Evolutionary conservation across 1,140 invertebrate genomes (phyloP).

Genomic region (Thaumatotibia leucotreta): DNA sequence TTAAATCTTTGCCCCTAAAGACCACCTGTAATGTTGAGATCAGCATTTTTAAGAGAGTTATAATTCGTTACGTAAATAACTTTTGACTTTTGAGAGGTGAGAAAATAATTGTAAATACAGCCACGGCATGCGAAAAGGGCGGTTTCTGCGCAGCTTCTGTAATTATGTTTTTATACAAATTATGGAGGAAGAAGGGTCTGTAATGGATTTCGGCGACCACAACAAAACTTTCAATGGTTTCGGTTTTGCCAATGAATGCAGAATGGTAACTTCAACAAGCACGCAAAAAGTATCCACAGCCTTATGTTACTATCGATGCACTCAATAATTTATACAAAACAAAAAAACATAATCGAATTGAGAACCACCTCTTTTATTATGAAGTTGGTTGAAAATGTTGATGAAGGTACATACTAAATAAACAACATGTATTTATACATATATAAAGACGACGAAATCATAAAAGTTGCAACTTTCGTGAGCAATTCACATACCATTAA

Average conservation of each 20-base stretch:
- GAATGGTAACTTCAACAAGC: too few relatives aligned
- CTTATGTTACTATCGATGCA: too few relatives aligned
- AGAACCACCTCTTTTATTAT: too few relatives aligned
- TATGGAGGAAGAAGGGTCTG: background rate
- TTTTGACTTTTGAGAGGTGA: constrained; percentile 21
- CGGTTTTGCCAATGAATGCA: background rate
- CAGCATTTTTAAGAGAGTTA: background rate
- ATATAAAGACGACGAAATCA: background rate
- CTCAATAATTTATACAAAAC: too few relatives aligned
- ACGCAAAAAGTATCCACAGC: too few relatives aligned
- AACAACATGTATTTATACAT: background rate
- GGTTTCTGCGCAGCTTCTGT: constrained; percentile 2
- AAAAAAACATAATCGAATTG: too few relatives aligned
- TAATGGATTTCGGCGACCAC: background rate
- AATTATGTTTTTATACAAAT: constrained; percentile 10
- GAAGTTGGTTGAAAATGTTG: too few relatives aligned
- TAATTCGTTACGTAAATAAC: constrained; percentile 20
- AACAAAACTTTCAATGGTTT: background rate
- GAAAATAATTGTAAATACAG: constrained; percentile 8
- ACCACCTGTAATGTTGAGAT: background rate
- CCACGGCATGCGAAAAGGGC: constrained; percentile 3
- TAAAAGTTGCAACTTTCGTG: background rate
- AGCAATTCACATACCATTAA: background rate
- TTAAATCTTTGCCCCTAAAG: background rate
- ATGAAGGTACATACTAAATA: too few relatives aligned